Conservation (phyloP, 2,888 invertebrate species). For the Oscheius sp. region DNA sequence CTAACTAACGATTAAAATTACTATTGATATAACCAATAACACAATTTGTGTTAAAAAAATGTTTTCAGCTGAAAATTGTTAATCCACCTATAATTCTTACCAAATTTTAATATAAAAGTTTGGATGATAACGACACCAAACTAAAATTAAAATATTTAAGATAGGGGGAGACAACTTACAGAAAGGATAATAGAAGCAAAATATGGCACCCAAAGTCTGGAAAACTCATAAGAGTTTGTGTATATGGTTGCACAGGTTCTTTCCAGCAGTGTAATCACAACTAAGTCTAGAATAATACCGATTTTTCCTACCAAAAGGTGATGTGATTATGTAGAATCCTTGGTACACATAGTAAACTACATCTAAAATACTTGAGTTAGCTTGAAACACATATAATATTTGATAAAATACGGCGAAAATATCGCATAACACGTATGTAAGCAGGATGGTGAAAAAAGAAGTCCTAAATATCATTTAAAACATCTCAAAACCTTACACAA, state of each 20-base stretch:
- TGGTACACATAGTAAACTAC: constrained; percentile 22
- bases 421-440: constrained; percentile 5
- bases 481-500: neutral
- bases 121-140: neutral
- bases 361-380: neutral
- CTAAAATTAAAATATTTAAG: neutral
- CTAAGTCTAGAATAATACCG: constrained; percentile 24
- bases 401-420: constrained; percentile 2
- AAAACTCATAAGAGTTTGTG: constrained; percentile 38
- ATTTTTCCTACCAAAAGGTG: constrained; percentile 36
- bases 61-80: neutral
- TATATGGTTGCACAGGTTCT: constrained; percentile 39
- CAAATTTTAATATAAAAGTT: neutral
- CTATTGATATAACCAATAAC: constrained; percentile 3
- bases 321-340: constrained; percentile 40
- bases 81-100: neutral
- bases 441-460: constrained; percentile 3
- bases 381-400: neutral
- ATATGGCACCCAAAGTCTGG: constrained; percentile 37
- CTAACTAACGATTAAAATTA: neutral
- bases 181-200: constrained; percentile 31
- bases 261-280: constrained; percentile 43
- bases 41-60: constrained; percentile 7
- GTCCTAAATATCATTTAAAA: neutral
- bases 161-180: constrained; percentile 8